A percentile compares a stretch with the other conserved stretches of the same genome.
Evolutionary conservation across 2,113 vertebrate species (phyloP).

Genomic region (Zapornia atra): DNA sequence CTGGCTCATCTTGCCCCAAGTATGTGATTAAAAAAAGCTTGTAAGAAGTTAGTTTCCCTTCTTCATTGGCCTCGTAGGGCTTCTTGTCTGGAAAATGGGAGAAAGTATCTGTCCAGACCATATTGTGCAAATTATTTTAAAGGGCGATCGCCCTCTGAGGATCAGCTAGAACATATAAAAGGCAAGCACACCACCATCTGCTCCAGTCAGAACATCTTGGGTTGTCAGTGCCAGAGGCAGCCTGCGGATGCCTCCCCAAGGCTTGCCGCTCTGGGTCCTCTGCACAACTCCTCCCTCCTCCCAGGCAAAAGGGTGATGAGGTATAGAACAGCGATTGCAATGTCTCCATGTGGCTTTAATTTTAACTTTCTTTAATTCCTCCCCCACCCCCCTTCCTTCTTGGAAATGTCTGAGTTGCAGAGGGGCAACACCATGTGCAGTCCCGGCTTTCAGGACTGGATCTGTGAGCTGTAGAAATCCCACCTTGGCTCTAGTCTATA

Average conservation of each 20-base stretch:
- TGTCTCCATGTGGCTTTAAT: neutral
- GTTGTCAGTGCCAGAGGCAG: neutral
- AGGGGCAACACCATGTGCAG: neutral
- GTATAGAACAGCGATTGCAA: fast-evolving
- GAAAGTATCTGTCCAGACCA: neutral
- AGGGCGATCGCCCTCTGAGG: neutral
- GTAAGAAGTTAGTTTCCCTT: neutral
- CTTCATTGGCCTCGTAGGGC: neutral
- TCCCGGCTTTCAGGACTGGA: neutral
- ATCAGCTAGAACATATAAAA: neutral
- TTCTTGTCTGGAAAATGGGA: neutral
- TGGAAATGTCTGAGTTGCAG: neutral
- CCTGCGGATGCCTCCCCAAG: neutral
- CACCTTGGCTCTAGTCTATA: neutral
- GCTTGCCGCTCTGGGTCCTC: neutral
- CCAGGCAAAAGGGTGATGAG: neutral
- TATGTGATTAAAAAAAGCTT: neutral
- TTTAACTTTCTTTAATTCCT: neutral
- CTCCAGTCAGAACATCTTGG: neutral
- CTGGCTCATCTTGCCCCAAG: neutral
- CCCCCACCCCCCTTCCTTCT: no score
- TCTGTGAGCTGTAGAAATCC: neutral
- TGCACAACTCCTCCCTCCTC: neutral
- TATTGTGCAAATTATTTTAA: neutral
- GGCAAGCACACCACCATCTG: neutral